These are phyloP conservation scores for Orchesella cincta DNA, from an alignment of 1,140 invertebrate genomes.

Conservation along the genomic window DNA sequence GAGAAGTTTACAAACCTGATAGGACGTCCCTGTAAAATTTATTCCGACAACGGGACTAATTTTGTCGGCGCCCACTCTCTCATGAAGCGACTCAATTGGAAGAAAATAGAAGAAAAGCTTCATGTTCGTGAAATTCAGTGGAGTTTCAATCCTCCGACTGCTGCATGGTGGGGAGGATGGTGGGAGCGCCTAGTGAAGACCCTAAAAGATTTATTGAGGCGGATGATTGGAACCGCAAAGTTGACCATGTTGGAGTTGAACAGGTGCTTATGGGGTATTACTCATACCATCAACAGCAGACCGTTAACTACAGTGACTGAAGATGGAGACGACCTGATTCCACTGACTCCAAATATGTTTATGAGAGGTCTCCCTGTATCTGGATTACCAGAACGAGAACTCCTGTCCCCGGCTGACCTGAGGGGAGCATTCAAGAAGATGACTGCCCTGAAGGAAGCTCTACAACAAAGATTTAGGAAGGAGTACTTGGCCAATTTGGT, in stretches of 20 bases:
- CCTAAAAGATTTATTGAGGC: conserved; percentile 41
- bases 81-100: conserved; percentile 48
- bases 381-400: neutral
- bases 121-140: conserved; percentile 36
- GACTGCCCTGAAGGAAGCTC: neutral
- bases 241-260: neutral
- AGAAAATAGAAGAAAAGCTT: neutral
- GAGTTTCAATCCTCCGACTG: conserved; percentile 50
- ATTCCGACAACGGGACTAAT: conserved; percentile 56
- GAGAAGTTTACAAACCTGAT: conserved; percentile 56
- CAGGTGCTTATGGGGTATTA: neutral
- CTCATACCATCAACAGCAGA: neutral
- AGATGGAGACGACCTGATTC: neutral
- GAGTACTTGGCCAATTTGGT: neutral
- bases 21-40: conserved; percentile 53
- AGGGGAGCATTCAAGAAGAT: neutral
- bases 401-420: neutral
- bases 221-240: neutral
- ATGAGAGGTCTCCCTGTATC: neutral
- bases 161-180: conserved; percentile 54
- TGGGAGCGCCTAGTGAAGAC: conserved; percentile 52
- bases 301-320: neutral
- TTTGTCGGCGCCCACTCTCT: conserved; percentile 53
- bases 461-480: neutral
- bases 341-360: neutral